Evolutionary conservation across 2,888 invertebrate species (phyloP), one percentile per base, ranked within the genome.

Genomic region (Xestia sexstrigata): DNA sequence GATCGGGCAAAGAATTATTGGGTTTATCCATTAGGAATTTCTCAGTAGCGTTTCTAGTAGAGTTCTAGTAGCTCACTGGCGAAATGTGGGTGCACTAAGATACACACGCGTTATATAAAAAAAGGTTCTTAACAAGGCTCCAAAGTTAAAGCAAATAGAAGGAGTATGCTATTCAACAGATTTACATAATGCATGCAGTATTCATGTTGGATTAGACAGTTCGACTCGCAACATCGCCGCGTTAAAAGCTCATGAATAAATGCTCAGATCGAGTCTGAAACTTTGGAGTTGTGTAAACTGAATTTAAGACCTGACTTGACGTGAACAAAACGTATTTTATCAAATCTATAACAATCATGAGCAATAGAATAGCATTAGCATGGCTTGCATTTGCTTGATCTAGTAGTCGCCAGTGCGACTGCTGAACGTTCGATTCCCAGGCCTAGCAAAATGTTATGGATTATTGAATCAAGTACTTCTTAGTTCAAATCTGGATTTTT

Each of bases 161-260:
- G n/a, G 9, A 47, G 11, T 52, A 52, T 75, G 42, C 20, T 15
- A 20, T 76, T 52, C 30, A 20, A 30, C 20, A 62, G 49, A 13
- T 52, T 75, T 49, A 49, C 74, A 23, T 42, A 76, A 76, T 49
- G 20, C 49, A 47, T 60, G 60, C 76, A 75, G 39, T 60, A 62
- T 76, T 76, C 49, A 76, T 42, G 76, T 2, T 6, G 62, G 42
- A 26, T 11, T 49, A 76, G 23, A 45, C 58, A 76, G 49, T 62
- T 76, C 20, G 42, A 23, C 42, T 52, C 4, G 42, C 49, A n/a
- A 77, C 62, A 76, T 76, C 20, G n/a, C 15, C 15, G 35, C 30
- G 47, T 23, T 45, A 47, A 47, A 74, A 60, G 47, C 58, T 74
- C 42, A 39, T 47, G 74, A 74, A 74, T 74, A 58, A 72, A 52